phyloP scores from a whole-genome alignment of 2,113 vertebrate genomes.

The Neomonachus schauinslandi region DNA sequence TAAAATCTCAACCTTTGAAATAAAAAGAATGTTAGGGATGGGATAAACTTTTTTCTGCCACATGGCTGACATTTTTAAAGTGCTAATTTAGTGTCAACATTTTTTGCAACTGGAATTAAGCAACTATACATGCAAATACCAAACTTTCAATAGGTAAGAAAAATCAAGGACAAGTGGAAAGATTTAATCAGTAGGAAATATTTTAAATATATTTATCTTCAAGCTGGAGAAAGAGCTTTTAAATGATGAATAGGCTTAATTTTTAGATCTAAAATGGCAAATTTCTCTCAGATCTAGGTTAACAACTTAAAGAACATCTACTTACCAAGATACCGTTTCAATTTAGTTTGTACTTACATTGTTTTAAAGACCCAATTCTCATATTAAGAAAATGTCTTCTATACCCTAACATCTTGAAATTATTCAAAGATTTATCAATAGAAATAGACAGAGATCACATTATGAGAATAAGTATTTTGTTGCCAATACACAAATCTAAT shows the following conservation, averaged over 20 bases:
- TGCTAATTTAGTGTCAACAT: slow-evolving; percentile 42
- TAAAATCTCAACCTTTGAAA: background rate
- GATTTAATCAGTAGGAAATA: background rate
- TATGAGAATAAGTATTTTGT: slow-evolving; percentile 1
- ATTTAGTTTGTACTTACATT: background rate
- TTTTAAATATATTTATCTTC: background rate
- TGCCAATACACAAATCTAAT: background rate
- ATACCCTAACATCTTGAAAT: background rate
- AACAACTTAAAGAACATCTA: background rate
- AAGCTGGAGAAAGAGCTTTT: background rate
- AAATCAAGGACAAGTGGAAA: background rate
- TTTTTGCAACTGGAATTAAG: background rate
- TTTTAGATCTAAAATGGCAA: slow-evolving; percentile 29
- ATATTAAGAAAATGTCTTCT: slow-evolving; percentile 34
- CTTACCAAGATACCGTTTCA: background rate
- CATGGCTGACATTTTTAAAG: background rate
- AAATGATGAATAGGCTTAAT: background rate
- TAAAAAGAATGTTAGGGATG: background rate
- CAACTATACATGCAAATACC: background rate
- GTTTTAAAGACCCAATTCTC: background rate
- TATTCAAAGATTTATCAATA: background rate
- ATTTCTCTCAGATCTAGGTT: background rate
- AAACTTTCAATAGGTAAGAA: slow-evolving; percentile 25
- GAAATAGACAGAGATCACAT: background rate
- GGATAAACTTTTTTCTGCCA: background rate